Evolutionary conservation across 2,113 vertebrate genomes (phyloP).

Genomic region (Eleginops maclovinus): DNA sequence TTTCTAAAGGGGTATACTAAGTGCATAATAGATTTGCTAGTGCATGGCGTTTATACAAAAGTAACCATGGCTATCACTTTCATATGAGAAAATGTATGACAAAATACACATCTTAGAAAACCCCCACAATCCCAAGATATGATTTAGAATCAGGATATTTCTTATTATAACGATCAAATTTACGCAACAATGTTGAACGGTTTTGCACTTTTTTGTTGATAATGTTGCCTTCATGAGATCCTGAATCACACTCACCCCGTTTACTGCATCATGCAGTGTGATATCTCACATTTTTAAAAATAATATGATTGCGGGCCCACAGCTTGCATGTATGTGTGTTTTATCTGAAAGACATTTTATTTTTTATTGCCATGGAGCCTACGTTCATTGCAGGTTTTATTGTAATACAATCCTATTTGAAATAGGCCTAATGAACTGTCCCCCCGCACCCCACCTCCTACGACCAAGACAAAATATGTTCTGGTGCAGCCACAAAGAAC

Average conservation of each 20-base stretch:
- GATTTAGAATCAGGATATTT: slow-evolving; percentile 7
- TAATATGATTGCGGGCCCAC: slow-evolving; percentile 12
- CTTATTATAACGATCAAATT: background rate
- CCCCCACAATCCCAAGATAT: background rate
- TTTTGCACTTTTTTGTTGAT: slow-evolving; percentile 2
- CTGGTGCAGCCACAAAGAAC: background rate
- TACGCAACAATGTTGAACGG: background rate
- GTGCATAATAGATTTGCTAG: slow-evolving; percentile 19
- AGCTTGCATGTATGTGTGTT: background rate
- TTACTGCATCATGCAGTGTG: background rate
- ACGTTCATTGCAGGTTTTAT: slow-evolving; percentile 30
- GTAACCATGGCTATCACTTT: slow-evolving; percentile 24
- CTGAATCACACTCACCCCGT: background rate
- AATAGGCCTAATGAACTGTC: slow-evolving; percentile 35
- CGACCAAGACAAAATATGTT: slow-evolving; percentile 19
- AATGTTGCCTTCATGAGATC: background rate
- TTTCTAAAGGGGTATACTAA: too few species aligned
- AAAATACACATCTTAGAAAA: slow-evolving; percentile 23
- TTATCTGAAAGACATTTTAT: slow-evolving; percentile 30
- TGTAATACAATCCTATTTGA: slow-evolving; percentile 44
- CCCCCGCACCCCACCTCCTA: background rate
- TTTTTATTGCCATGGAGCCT: background rate
- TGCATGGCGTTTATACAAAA: background rate
- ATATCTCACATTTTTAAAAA: slow-evolving; percentile 12
- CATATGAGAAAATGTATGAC: slow-evolving; percentile 20